Evolutionary conservation across 23 tunicate genomes (phyloP).

Genomic region (Diplosoma virens): DNA sequence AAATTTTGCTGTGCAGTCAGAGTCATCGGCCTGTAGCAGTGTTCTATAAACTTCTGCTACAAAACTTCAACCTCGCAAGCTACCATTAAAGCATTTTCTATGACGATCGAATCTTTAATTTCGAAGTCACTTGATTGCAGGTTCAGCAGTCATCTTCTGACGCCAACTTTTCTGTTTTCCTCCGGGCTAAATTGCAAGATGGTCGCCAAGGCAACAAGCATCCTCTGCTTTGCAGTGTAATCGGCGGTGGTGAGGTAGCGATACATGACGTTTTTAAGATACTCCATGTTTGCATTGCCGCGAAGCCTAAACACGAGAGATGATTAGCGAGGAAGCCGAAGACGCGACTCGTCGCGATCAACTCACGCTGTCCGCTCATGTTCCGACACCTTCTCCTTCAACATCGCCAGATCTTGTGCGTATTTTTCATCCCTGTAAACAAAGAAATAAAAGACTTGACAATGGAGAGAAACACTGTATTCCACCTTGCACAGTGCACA

Average conservation of each 20-base stretch:
- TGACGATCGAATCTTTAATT: too few relatives aligned
- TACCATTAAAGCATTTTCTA: too few relatives aligned
- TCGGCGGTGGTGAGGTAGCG: slow-evolving; percentile 75
- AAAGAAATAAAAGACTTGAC: too few relatives aligned
- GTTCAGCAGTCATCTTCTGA: not conserved
- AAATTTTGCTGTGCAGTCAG: too few relatives aligned
- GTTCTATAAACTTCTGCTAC: too few relatives aligned
- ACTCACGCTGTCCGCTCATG: slow-evolving; percentile 50
- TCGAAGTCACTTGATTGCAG: too few relatives aligned
- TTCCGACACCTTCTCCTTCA: slow-evolving; percentile 56
- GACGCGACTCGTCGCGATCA: not conserved
- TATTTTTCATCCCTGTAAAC: slow-evolving; percentile 61
- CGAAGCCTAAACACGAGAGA: slow-evolving; percentile 36
- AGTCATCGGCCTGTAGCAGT: too few relatives aligned
- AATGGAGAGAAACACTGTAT: too few relatives aligned
- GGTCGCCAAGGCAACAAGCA: slow-evolving; percentile 81
- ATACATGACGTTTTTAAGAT: slow-evolving; percentile 74
- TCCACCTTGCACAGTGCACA: too few relatives aligned
- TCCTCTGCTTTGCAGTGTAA: slow-evolving; percentile 53
- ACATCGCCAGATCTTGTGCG: slow-evolving; percentile 59
- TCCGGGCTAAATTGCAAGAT: slow-evolving; percentile 95
- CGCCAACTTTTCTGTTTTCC: slow-evolving; percentile 52
- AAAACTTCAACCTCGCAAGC: too few relatives aligned
- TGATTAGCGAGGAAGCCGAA: not conserved
- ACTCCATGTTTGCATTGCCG: slow-evolving; percentile 89